Percentiles rank a stretch among this genome's conserved stretches.
phyloP scores from a whole-genome alignment of 1,140 invertebrate genomes.

The Zaprionus inermis region DNA sequence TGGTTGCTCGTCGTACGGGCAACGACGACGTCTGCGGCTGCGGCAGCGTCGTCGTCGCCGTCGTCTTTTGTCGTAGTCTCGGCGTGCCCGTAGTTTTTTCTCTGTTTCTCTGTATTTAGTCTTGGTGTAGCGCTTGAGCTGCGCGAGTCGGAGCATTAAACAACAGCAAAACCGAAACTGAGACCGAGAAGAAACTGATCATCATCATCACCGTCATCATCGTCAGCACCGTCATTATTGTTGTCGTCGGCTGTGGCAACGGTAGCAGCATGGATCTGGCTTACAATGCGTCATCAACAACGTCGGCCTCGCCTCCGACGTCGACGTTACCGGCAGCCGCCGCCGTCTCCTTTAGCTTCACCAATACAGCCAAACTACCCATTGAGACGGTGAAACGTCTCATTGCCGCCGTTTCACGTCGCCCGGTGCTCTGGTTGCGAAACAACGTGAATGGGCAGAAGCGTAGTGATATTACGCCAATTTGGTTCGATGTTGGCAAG shows the following conservation, averaged over 20 bases:
- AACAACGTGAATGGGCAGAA: constrained; percentile 68
- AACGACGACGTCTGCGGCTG: constrained; percentile 10
- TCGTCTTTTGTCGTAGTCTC: constrained; percentile 26
- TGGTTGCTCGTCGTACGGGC: constrained; percentile 55
- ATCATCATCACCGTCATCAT: constrained; percentile 51
- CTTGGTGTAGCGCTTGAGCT: constrained; percentile 69
- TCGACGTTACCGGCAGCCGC: constrained; percentile 22
- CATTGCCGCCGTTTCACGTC: constrained; percentile 71
- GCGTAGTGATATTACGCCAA: constrained; percentile 73
- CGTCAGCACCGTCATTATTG: constrained; percentile 22
- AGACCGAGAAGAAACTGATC: constrained; percentile 1
- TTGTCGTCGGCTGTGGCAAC: constrained; percentile 11
- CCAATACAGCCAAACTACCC: constrained; percentile 75
- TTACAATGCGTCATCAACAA: constrained; percentile 71
- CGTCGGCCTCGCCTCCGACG: constrained; percentile 45
- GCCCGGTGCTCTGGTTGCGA: constrained; percentile 69
- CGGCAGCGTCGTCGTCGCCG: constrained; percentile 24
- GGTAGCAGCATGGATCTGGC: constrained; percentile 55
- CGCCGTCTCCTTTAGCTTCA: constrained; percentile 61
- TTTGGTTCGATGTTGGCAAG: constrained; percentile 76
- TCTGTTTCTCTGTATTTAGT: constrained; percentile 55
- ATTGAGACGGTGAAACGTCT: constrained; percentile 75
- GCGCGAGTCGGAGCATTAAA: constrained; percentile 63
- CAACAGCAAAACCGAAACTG: background rate
- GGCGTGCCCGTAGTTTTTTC: constrained; percentile 66